phyloP scores from a whole-genome alignment of 2,797 vertebrate species.

The Poeciliopsis presidionis region DNA sequence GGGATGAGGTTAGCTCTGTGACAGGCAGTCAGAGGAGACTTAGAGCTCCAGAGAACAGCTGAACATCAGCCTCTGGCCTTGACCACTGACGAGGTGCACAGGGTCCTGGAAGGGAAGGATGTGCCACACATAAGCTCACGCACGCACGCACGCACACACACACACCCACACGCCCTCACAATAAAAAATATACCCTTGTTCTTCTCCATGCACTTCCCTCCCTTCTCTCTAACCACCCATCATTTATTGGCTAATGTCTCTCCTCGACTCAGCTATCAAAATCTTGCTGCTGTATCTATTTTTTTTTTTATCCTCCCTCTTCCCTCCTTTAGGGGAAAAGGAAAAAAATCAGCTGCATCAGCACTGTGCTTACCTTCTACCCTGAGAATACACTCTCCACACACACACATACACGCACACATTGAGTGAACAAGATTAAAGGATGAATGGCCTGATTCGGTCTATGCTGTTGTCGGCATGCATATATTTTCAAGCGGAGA shows the following conservation, averaged over 20 bases:
- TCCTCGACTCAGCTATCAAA: constrained; percentile 76
- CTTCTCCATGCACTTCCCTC: constrained; percentile 31
- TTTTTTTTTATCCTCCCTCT: constrained; percentile 16
- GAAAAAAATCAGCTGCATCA: constrained; percentile 74
- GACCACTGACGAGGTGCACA: constrained; percentile 62
- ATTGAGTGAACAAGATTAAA: constrained; percentile 63
- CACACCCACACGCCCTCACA: constrained; percentile 5
- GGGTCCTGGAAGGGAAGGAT: constrained; percentile 40
- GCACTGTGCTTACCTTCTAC: constrained; percentile 68
- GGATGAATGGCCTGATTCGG: constrained; percentile 70
- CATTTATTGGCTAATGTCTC: constrained; percentile 79
- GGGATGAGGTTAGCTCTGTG: constrained; percentile 20
- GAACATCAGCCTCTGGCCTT: constrained; percentile 56
- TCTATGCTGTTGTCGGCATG: constrained; percentile 58
- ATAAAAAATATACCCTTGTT: constrained; percentile 1
- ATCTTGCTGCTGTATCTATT: constrained; percentile 74
- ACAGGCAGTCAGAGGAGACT: constrained; percentile 42
- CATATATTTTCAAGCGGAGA: constrained; percentile 28
- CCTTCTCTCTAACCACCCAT: constrained; percentile 62
- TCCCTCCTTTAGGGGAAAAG: constrained; percentile 43
- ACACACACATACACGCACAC: constrained; percentile 19
- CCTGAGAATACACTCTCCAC: constrained; percentile 31
- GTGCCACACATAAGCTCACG: constrained; percentile 7
- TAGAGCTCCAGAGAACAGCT: constrained; percentile 39
- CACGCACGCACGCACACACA: constrained; percentile 17